Evolutionary conservation across 2,888 invertebrate species (phyloP).

Genomic region (Crossocerus cetratus): DNA sequence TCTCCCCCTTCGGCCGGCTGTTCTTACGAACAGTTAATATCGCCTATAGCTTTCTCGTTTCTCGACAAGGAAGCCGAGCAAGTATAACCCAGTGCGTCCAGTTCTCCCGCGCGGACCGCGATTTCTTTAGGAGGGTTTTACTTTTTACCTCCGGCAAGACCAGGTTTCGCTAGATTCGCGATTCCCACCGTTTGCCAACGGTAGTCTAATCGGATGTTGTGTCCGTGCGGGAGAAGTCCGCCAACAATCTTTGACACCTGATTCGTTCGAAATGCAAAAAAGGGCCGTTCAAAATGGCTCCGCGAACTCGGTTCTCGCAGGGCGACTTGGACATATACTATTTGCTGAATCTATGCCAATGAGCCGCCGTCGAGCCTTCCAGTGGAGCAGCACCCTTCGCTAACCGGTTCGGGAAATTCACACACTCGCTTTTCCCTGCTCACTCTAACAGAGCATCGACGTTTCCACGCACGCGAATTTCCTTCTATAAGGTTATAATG

Average conservation of each 20-base stretch:
- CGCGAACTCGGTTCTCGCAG: constrained; percentile 20
- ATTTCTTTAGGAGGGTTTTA: constrained; percentile 11
- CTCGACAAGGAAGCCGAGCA: constrained; percentile 24
- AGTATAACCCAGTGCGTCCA: neutral
- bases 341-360: constrained; percentile 16
- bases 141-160: neutral
- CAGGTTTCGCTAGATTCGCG: neutral
- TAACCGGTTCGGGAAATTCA: neutral
- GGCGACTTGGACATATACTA: constrained; percentile 20
- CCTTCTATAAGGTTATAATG: constrained; percentile 21
- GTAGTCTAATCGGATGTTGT: constrained; percentile 6
- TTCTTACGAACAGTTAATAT: constrained; percentile 20
- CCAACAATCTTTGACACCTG: constrained; percentile 39
- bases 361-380: neutral
- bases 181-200: constrained; percentile 4
- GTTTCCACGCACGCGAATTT: neutral
- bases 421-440: neutral
- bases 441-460: neutral
- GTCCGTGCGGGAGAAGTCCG: constrained; percentile 11
- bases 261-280: constrained; percentile 53
- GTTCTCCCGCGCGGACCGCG: constrained; percentile 22
- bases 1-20: constrained; percentile 22
- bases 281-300: constrained; percentile 53
- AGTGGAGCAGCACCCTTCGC: neutral
- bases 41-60: constrained; percentile 21